These are phyloP conservation scores for Daboia siamensis DNA, from an alignment of 2,113 vertebrate genomes.

Conservation along the genomic window DNA sequence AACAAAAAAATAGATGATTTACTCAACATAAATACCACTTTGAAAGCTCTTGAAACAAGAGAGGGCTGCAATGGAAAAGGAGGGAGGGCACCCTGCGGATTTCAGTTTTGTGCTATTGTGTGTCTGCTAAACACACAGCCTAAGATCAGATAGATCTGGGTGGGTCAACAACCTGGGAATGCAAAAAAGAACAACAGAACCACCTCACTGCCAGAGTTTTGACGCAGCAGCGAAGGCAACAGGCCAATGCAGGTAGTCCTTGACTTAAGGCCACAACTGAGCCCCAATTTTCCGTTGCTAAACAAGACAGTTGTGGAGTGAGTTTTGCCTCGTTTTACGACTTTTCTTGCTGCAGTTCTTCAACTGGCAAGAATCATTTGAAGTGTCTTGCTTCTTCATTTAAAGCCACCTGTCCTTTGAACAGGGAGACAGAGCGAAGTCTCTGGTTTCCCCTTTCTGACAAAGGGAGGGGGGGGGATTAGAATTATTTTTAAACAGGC, in stretches of 20 bases:
- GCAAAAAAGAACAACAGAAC: background rate
- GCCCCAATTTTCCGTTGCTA: too few species aligned
- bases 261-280: too few species aligned
- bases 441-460: background rate
- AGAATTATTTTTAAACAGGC: background rate
- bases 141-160: background rate
- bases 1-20: background rate
- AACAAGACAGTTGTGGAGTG: too few species aligned
- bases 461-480: background rate
- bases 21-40: slow-evolving; percentile 9
- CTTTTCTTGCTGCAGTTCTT: background rate
- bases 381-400: background rate
- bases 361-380: background rate
- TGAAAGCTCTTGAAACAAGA: background rate
- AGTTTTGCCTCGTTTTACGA: too few species aligned
- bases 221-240: background rate
- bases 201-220: background rate
- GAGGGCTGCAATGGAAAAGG: background rate
- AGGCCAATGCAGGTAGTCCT: background rate
- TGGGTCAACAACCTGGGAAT: background rate
- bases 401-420: background rate
- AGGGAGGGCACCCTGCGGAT: background rate
- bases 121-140: background rate
- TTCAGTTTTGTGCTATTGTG: background rate
- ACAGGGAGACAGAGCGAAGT: background rate